Conservation (phyloP, 92 coral and sea anemone genomes). For the Micromussa lordhowensis region DNA sequence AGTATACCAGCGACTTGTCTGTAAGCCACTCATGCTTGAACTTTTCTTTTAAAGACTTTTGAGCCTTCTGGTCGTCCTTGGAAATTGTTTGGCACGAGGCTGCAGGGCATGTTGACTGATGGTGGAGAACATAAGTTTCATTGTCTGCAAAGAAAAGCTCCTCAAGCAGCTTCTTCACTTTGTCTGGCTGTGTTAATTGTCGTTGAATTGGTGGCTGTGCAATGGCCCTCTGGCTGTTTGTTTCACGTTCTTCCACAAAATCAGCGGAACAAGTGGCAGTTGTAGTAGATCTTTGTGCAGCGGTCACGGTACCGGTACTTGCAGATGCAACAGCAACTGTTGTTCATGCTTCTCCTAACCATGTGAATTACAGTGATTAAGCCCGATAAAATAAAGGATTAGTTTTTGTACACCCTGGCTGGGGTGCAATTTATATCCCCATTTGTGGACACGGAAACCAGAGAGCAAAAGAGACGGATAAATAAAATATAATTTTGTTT, state of each 20-base stretch:
- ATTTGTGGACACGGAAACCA: too few species aligned
- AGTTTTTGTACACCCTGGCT: too few species aligned
- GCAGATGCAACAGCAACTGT: conserved; percentile 59
- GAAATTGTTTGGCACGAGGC: conserved; percentile 53
- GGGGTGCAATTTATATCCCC: too few species aligned
- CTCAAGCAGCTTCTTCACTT: conserved; percentile 41
- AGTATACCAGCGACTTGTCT: conserved; percentile 61
- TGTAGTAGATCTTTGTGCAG: conserved; percentile 58
- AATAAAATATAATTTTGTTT: too few species aligned
- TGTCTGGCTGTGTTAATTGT: conserved; percentile 55
- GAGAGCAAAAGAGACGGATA: too few species aligned
- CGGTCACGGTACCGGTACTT: conserved; percentile 58
- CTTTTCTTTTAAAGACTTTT: conserved; percentile 62
- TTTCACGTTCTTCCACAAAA: conserved; percentile 51
- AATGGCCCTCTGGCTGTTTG: conserved; percentile 60
- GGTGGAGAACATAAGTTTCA: conserved; percentile 53
- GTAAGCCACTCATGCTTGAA: conserved; percentile 73
- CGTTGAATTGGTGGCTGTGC: conserved; percentile 54
- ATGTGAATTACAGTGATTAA: too few species aligned
- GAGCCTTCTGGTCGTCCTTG: conserved; percentile 51
- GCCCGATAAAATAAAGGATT: too few species aligned
- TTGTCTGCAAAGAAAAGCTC: conserved; percentile 39
- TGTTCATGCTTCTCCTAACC: too few species aligned
- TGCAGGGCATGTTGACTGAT: conserved; percentile 62
- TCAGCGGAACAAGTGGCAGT: conserved; percentile 54